Evolutionary conservation across 2,113 vertebrate species (phyloP), one percentile per base, ranked within the genome.

Genomic region (Prunella fulvescens): DNA sequence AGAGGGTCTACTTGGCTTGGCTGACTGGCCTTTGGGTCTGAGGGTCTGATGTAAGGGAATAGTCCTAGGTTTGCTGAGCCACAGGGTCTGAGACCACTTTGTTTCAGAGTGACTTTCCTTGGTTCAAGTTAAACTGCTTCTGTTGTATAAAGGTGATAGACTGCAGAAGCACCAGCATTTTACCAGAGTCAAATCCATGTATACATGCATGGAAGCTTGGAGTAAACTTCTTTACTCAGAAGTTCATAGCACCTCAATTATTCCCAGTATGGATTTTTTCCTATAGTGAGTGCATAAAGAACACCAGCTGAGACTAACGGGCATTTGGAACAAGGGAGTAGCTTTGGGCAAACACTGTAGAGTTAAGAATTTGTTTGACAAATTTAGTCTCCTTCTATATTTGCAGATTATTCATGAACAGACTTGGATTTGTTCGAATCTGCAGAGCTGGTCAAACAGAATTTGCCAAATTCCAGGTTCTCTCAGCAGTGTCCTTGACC

Each of bases 361-460:
- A 92, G 28, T 53, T 81, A 91, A 85, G 73, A 89, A 85, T 79
- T 86, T 91, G 54, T 93, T 89, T 85, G 78, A 91, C 70, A 82
- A 93, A 91, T 90, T 81, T 62, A 87, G 58, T 22, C 8, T 94
- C 77, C 65, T 90, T 72, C 81, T 79, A 24, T 77, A 66, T 95
- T 94, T 92, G 65, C 70, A 82, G 91, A 92, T 87, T 91, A 91
- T 66, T 95, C 45, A 50, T 64, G 61, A 92, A 65, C 57, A 91
- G 61, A 57, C 37, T 91, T 93, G 42, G 69, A 84, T 93, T 93
- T 81, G 57, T 65, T 81, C 0, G 0, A 92, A 85, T 92, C 71
- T 89, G 73, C 65, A 61, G 65, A 76, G 48, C 25, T 89, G 89
- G 89, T 64, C 86, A 89, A 91, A 92, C n/a, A 94, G 64, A 92